phyloP scores from a whole-genome alignment of 2,888 invertebrate species.

The Cantharis lateralis region DNA sequence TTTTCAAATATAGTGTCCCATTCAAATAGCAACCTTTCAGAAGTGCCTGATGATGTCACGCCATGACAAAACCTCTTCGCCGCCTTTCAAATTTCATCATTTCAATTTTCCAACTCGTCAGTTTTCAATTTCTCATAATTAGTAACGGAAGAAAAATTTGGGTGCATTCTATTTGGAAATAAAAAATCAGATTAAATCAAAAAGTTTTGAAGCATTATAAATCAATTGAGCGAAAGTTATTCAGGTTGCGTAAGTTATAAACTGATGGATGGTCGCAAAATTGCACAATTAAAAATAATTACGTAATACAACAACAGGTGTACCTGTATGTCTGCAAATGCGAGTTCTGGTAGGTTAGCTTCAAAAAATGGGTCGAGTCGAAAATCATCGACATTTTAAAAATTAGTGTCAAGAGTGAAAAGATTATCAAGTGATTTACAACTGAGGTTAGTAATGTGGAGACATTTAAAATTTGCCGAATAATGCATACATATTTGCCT shows the following conservation, averaged over 20 bases:
- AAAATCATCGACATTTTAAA: background rate
- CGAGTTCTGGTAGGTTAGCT: slow-evolving; percentile 16
- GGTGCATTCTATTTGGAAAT: background rate
- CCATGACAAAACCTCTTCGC: background rate
- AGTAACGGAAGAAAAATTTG: background rate
- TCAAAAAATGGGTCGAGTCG: slow-evolving; percentile 10
- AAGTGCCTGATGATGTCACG: background rate
- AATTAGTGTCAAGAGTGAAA: background rate
- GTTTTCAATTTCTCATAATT: background rate
- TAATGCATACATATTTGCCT: background rate
- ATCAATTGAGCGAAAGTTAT: background rate
- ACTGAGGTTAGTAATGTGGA: background rate
- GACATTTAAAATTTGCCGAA: background rate
- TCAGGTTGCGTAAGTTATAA: background rate
- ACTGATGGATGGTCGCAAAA: slow-evolving; percentile 5
- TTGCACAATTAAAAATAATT: slow-evolving; percentile 17
- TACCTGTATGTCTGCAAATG: slow-evolving; percentile 1
- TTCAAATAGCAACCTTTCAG: background rate
- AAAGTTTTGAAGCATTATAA: background rate
- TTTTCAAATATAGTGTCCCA: background rate
- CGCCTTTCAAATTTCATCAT: background rate
- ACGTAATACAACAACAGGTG: slow-evolving; percentile 20
- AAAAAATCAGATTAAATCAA: background rate
- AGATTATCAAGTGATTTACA: background rate
- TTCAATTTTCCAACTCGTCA: background rate